Conservation (phyloP, 1,140 invertebrate species). For the Pollicipes pollicipes region DNA sequence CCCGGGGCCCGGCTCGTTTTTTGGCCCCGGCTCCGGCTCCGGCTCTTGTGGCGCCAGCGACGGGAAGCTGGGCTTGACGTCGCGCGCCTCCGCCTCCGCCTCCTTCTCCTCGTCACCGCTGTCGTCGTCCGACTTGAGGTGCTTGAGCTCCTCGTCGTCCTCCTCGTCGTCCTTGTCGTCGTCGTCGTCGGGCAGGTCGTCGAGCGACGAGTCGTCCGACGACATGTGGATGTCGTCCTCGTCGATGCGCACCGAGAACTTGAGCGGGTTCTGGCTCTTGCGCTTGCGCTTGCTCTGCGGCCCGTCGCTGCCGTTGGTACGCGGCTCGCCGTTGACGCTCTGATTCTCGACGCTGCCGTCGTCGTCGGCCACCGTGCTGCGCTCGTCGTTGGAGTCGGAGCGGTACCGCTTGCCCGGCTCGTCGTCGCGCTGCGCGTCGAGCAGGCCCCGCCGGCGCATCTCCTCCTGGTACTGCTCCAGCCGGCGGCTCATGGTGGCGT, state of each 20-base stretch:
- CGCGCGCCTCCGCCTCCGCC: not conserved
- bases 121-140: constrained; percentile 17
- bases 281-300: constrained; percentile 49
- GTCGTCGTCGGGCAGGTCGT: constrained; percentile 32
- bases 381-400: constrained; percentile 40
- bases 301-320: constrained; percentile 23
- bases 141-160: constrained; percentile 39
- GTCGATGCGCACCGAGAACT: constrained; percentile 39
- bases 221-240: constrained; percentile 37
- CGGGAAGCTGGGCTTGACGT: constrained; percentile 4
- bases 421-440: not conserved
- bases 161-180: constrained; percentile 28
- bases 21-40: not conserved
- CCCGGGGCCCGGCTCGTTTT: not conserved
- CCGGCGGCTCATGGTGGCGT: constrained; percentile 48
- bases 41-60: not conserved
- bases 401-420: not conserved
- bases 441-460: constrained; percentile 6
- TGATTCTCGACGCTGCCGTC: constrained; percentile 38
- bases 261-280: constrained; percentile 78
- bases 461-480: constrained; percentile 13
- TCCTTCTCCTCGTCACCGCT: not conserved
- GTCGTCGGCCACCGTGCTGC: constrained; percentile 32
- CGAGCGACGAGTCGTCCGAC: constrained; percentile 45
- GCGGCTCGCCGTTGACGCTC: constrained; percentile 33